phyloP scores from a whole-genome alignment of 2,113 vertebrate genomes.

The Camelus dromedarius region DNA sequence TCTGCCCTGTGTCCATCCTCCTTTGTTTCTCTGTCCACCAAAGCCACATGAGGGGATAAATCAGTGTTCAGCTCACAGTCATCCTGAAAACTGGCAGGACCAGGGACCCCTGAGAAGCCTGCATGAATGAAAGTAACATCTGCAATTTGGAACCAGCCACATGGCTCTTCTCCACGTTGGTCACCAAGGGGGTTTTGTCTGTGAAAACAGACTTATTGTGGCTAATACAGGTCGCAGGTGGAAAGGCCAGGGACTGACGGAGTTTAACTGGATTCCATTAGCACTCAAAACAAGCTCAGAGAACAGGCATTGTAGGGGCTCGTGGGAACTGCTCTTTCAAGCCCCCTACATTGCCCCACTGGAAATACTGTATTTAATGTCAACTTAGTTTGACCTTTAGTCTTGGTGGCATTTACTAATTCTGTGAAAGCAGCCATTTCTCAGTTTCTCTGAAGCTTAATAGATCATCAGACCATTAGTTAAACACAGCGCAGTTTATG shows the following conservation, averaged over 20 bases:
- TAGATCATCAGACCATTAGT: conserved; percentile 12
- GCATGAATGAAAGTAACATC: background rate
- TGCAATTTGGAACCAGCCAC: background rate
- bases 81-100: background rate
- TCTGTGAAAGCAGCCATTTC: conserved; percentile 61
- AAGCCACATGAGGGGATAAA: background rate
- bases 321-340: conserved; percentile 34
- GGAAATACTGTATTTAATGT: conserved; percentile 67
- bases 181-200: background rate
- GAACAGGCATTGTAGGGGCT: background rate
- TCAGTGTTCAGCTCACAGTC: background rate
- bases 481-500: background rate
- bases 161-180: background rate
- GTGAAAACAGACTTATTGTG: conserved; percentile 20
- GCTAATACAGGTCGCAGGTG: conserved; percentile 22
- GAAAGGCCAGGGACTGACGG: background rate
- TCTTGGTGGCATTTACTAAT: conserved; percentile 73
- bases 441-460: conserved; percentile 15
- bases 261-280: conserved; percentile 30
- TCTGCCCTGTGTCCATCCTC: background rate
- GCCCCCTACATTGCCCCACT: background rate
- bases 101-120: background rate
- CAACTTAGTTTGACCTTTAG: conserved; percentile 66
- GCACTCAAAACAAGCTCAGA: background rate
- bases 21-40: background rate